Evolutionary conservation across 1,140 invertebrate genomes (phyloP), one percentile per base, ranked within the genome.

Genomic region (Dendrolimus kikuchii): DNA sequence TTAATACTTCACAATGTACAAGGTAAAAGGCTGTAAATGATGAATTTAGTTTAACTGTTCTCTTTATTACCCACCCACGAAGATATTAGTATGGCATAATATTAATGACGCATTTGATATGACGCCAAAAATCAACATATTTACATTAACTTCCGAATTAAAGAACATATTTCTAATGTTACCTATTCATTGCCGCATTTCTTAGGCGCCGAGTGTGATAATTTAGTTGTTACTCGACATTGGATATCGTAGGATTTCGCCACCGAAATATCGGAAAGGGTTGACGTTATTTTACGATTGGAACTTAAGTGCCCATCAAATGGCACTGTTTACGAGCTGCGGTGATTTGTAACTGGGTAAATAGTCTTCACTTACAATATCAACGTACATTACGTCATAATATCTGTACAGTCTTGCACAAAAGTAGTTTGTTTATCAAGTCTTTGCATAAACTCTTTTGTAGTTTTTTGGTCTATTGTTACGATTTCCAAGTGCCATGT

Each of bases 251-350:
- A 53, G 42, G 42, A 40, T 42, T 59, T 46, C 7, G 23, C 8
- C n/a, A 44, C 40, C 38, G 23, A 7, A 38, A 36, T 8, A 52
- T 49, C 42, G 5, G 55, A 49, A 57, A 57, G 46, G 23, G 44
- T 36, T 55, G 53, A 52, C 39, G 46, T 60, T 53, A 51, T 62
- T 62, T 68, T 68, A 68, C 55, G 53, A 53, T 45, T 49, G 43
- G 57, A 50, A 46, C 37, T 53, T 54, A 68, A 67, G 62, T 62
- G 60, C 51, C 62, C 55, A 65, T 60, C 64, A 65, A 68, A 56
- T 55, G 55, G 48, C 40, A 36, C 60, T 57, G 65, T 65, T 68
- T 64, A 68, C 60, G 57, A 49, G 47, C 39, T 52, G 40, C 47
- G 41, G 46, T 46, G 58, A 60, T 56, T 52, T 60, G 58, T 55